Evolutionary conservation across 1,140 invertebrate genomes (phyloP).

Genomic region (Rhyzopertha dominica): DNA sequence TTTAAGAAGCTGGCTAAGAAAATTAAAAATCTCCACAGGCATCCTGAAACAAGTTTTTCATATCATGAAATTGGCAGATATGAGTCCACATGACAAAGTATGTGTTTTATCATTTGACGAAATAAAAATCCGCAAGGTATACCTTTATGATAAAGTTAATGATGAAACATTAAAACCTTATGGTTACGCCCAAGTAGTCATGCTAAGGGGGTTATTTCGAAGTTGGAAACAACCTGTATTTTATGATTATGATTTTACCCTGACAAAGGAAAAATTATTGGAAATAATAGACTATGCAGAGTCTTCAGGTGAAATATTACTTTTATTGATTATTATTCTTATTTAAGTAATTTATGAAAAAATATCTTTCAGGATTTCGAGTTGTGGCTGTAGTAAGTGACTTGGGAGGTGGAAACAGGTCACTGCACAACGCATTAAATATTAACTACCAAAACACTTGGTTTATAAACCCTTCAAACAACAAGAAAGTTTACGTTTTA

Average conservation of each 20-base stretch:
- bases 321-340: no score
- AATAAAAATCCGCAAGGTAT: slow-evolving; percentile 19
- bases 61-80: neutral
- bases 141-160: slow-evolving; percentile 14
- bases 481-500: slow-evolving; percentile 25
- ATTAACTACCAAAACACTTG: slow-evolving; percentile 12
- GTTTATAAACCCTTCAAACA: slow-evolving; percentile 23
- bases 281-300: slow-evolving; percentile 27
- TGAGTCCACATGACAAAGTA: slow-evolving; percentile 6
- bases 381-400: slow-evolving; percentile 31
- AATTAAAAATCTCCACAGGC: slow-evolving; percentile 5
- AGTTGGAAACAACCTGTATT: slow-evolving; percentile 40
- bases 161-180: slow-evolving; percentile 12
- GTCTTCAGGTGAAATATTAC: no score
- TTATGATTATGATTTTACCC: slow-evolving; percentile 30
- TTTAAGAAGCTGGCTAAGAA: slow-evolving; percentile 11
- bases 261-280: slow-evolving; percentile 27
- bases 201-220: slow-evolving; percentile 26
- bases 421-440: slow-evolving; percentile 19
- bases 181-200: slow-evolving; percentile 28
- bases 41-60: slow-evolving; percentile 13
- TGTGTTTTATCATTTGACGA: slow-evolving; percentile 21
- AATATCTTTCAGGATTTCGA: no score
- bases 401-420: slow-evolving; percentile 30
- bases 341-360: no score